Percentiles rank a stretch among this genome's conserved stretches.
These are phyloP conservation scores for Caenorhabditis sp. DNA, from an alignment of 2,888 invertebrate genomes.

Conservation along the genomic window DNA sequence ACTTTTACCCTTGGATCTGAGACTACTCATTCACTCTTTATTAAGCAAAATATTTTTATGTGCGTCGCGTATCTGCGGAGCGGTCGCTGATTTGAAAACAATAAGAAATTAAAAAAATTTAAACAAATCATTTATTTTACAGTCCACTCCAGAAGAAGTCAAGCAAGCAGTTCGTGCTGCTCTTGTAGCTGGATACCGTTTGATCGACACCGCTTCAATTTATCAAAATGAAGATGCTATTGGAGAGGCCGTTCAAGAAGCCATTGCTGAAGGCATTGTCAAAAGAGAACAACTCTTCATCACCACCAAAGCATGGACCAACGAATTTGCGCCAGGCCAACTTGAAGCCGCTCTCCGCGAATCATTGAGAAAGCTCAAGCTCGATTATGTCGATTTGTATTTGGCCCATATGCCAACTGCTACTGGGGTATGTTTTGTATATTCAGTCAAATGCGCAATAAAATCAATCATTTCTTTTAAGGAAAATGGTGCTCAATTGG, in stretches of 20 bases:
- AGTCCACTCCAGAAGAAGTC: conserved; percentile 75
- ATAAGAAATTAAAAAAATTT: too few relatives aligned
- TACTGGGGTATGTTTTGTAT: conserved; percentile 27
- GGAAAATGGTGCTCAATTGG: background rate
- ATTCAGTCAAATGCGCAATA: background rate
- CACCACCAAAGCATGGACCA: conserved; percentile 78
- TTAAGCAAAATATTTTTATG: too few relatives aligned
- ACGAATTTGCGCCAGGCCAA: conserved; percentile 31
- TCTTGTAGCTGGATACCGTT: conserved; percentile 82
- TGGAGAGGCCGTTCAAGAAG: conserved; percentile 80
- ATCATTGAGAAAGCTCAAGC: conserved; percentile 77
- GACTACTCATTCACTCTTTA: too few relatives aligned
- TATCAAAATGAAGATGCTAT: conserved; percentile 82
- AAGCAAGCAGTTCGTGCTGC: conserved; percentile 79
- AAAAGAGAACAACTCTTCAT: conserved; percentile 84
- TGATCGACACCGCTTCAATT: conserved; percentile 83
- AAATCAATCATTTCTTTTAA: background rate
- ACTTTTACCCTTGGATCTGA: too few relatives aligned
- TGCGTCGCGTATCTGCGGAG: too few relatives aligned
- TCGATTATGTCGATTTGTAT: conserved; percentile 85
- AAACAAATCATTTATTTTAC: too few relatives aligned
- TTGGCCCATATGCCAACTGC: conserved; percentile 82
- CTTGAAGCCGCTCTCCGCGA: conserved; percentile 37
- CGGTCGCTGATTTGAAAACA: too few relatives aligned
- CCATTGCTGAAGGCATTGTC: conserved; percentile 79